Evolutionary conservation across 2,797 vertebrate genomes (phyloP).

Genomic region (Dipus sagitta): DNA sequence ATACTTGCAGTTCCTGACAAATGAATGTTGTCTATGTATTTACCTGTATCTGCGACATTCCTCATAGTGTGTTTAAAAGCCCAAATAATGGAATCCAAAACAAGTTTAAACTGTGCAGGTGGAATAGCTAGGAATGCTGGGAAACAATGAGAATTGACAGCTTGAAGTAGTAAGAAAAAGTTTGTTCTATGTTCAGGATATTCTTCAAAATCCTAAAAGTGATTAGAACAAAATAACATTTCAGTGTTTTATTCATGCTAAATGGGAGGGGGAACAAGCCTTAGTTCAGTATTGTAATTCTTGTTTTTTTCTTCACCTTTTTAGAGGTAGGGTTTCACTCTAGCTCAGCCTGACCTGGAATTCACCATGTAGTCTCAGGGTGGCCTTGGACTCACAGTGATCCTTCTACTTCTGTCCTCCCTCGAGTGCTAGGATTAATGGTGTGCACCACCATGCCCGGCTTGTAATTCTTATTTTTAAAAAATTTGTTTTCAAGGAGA

Average conservation of each 20-base stretch:
- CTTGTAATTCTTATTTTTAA: no score
- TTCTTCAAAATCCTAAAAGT: conserved; percentile 96
- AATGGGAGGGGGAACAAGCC: neutral
- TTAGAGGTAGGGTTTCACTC: no score
- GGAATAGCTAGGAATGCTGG: conserved; percentile 98
- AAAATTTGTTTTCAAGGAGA: neutral
- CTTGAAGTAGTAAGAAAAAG: conserved; percentile 98
- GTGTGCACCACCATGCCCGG: no score
- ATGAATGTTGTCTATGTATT: conserved; percentile 37
- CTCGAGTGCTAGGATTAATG: no score
- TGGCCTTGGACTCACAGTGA: no score
- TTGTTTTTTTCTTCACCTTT: no score
- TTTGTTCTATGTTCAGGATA: conserved; percentile 99
- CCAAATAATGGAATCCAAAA: conserved; percentile 99
- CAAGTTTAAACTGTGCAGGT: conserved; percentile 98
- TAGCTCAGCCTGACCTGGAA: no score
- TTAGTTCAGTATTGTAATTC: neutral
- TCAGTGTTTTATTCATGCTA: neutral
- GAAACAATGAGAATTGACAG: conserved; percentile 99
- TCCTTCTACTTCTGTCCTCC: no score
- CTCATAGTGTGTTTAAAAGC: conserved; percentile 99
- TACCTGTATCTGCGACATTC: conserved; percentile 99
- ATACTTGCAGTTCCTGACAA: neutral
- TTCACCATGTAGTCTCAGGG: no score
- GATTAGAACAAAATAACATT: conserved; percentile 8